Percentiles rank a stretch among this genome's conserved stretches.
Conservation (phyloP, 2,113 vertebrate species). For the Tonatia bakeri region DNA sequence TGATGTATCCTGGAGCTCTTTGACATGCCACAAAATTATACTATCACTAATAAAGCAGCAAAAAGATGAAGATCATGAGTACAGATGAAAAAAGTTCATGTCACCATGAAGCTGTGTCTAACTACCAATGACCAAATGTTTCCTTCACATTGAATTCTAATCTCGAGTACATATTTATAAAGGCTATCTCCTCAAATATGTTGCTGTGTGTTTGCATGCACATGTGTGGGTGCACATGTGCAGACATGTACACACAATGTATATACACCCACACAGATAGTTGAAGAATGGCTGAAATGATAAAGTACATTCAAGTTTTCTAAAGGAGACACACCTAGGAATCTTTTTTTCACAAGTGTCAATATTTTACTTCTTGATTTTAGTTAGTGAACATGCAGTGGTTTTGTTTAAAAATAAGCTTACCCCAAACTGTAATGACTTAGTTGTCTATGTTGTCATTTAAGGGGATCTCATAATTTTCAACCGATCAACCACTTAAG, state of each 20-base stretch:
- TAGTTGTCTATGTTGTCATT: not conserved
- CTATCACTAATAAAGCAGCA: not conserved
- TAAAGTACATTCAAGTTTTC: not conserved
- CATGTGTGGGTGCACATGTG: fast-evolving
- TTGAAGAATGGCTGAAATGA: not conserved
- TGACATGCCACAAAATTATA: not conserved
- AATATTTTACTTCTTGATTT: not conserved
- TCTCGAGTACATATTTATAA: not conserved
- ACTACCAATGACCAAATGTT: not conserved
- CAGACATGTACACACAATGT: no score
- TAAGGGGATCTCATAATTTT: not conserved
- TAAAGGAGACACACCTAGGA: not conserved
- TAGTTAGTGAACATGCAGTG: not conserved
- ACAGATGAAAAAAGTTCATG: not conserved
- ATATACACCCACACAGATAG: not conserved
- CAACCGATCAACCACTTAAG: not conserved
- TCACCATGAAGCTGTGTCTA: not conserved
- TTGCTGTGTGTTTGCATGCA: not conserved
- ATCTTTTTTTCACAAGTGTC: not conserved
- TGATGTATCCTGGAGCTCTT: not conserved
- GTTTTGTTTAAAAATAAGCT: not conserved
- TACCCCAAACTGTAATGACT: not conserved
- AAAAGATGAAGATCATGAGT: not conserved
- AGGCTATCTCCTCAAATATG: not conserved
- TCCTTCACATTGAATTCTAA: not conserved